Evolutionary conservation across 30 jellyfish, hydroid and myxozoan genomes (phyloP).

Genomic region (Sanderia malayensis): DNA sequence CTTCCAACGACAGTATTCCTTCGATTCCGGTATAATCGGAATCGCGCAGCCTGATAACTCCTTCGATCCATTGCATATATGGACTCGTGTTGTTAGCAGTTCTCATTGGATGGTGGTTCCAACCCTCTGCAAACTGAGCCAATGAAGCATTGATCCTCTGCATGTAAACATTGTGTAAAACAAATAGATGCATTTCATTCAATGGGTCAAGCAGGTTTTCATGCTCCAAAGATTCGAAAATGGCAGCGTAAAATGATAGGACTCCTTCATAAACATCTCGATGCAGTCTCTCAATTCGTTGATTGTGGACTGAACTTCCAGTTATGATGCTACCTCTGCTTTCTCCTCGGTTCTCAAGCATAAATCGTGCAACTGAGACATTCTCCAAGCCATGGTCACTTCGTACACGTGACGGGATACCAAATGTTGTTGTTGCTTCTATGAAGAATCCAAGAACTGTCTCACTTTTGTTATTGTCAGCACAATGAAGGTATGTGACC

Average conservation of each 20-base stretch:
- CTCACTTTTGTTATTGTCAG: slow-evolving; percentile 20
- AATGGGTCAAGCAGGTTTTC: slow-evolving; percentile 15
- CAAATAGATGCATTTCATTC: slow-evolving; percentile 14
- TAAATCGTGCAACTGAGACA: slow-evolving; percentile 14
- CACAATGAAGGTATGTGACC: slow-evolving; percentile 1
- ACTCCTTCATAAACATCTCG: slow-evolving; percentile 28
- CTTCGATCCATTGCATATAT: slow-evolving; percentile 16
- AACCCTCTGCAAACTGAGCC: slow-evolving; percentile 3
- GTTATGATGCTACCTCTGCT: slow-evolving; percentile 20
- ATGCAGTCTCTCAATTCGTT: slow-evolving; percentile 26
- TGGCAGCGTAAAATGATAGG: slow-evolving; percentile 13
- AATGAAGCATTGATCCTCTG: slow-evolving; percentile 5
- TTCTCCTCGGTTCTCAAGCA: slow-evolving; percentile 16
- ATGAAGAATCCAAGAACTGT: slow-evolving; percentile 13
- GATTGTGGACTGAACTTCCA: slow-evolving; percentile 25
- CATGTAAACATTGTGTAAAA: background rate
- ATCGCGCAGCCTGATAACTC: no score
- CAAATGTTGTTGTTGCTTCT: slow-evolving; percentile 9
- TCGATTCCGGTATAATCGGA: background rate
- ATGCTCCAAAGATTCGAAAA: slow-evolving; percentile 21
- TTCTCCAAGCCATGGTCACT: slow-evolving; percentile 33
- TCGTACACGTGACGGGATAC: slow-evolving; percentile 30
- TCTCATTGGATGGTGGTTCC: slow-evolving; percentile 22
- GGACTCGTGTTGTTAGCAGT: slow-evolving; percentile 16
- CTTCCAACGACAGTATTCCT: background rate